Evolutionary conservation across 2,888 invertebrate species (phyloP), one percentile per base, ranked within the genome.

Genomic region (Drosophila hawaiiensis): DNA sequence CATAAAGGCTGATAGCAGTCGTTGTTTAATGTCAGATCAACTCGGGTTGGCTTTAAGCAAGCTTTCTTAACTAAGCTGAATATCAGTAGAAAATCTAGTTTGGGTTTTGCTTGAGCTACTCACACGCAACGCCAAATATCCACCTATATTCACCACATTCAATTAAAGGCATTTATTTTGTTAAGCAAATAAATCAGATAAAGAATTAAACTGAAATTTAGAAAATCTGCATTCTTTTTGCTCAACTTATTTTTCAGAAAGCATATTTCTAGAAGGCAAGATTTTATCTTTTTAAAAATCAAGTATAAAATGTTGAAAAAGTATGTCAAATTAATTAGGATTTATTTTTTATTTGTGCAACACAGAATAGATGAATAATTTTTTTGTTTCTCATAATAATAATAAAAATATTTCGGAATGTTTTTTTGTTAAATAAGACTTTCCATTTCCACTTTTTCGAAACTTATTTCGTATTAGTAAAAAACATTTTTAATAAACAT

Each of bases 261-360:
- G 7, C 6, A 47, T 22, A 0, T 47, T 47, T 43, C 3, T 14
- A 3, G 43, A 7, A 0, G 6, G 3, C 3, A 14, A 14, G 22
- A 22, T n/a, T 10, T 3, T 39, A 4, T 39, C 0, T 4, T 19
- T 39, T 1, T 4, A 1, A 39, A n/a, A n/a, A 6, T 3, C 6
- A 1, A 3, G 6, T 4, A 12, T 12, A 19, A 2, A 10, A 41
- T 41, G 0, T 41, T n/a, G 1, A 2, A n/a, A 41, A n/a, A 10
- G 10, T 10, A 41, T 2, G 2, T 4, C n/a, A 1, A 41, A 2
- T n/a, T 41, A 2, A n/a, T 5, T n/a, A 10, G 0, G 1, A 2
- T n/a, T n/a, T n/a, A n/a, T 41, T 41, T n/a, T 10, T 16, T 10
- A 39, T 2, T 19, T 39, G 4, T 39, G 39, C 39, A 19, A 19